Evolutionary conservation across 2,888 invertebrate genomes (phyloP), one percentile per base, ranked within the genome.

Genomic region (Meteorus colon): DNA sequence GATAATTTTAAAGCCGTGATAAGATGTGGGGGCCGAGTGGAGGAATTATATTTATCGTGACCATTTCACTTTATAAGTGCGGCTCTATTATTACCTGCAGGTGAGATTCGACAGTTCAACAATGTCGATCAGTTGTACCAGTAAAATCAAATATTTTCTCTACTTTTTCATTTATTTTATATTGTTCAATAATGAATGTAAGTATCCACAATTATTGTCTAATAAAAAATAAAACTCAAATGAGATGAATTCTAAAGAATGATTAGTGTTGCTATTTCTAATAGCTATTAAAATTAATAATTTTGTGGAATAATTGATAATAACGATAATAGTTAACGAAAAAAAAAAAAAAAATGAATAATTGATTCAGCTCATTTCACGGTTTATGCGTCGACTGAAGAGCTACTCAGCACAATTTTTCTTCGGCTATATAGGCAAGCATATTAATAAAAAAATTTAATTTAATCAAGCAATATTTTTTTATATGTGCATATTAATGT

Each of bases 401-500:
- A 77, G 12, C 27, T 78, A 4, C 69, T 81, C 12, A 37, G 66
- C 1, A 73, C 48, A 4, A 77, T 82, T 4, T 83, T 82, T 69
- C 24, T 84, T 6, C 84, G 84, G 19, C 24, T 82, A 14, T 84
- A 81, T 65, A 51, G 82, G 84, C 82, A 79, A 79, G 73, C 76
- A 75, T 66, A n/a, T 73, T 66, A 8, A 8, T 24, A 5, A 37
- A 16, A 34, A 2, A 65, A 6, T 37, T n/a, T 14, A 37, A 37
- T 1, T 6, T 34, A 37, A 65, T 77, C 59, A 2, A 41, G 6
- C 1, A 45, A 8, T 5, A 59, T 34, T 12, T 24, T 76, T 51
- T 6, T 10, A 45, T 45, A 4, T n/a, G 16, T n/a, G 0, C 4
- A 48, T n/a, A 48, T n/a, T 16, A 4, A 48, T 41, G 41, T 24